phyloP scores from a whole-genome alignment of 1,140 invertebrate species.

The Lepidurus apus region DNA sequence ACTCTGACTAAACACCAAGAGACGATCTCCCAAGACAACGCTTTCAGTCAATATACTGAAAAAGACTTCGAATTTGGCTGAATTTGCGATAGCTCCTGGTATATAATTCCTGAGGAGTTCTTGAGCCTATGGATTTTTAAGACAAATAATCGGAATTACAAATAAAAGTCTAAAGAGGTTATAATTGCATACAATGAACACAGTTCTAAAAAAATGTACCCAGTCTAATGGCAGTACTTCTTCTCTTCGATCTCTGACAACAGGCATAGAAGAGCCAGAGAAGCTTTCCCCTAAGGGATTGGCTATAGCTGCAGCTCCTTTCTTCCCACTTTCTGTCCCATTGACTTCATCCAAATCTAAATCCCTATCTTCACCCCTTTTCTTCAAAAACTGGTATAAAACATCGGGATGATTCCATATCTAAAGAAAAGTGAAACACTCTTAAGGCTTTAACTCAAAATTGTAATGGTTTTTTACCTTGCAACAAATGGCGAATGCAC shows the following conservation, averaged over 20 bases:
- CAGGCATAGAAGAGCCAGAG: not conserved
- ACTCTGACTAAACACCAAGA: constrained; percentile 95
- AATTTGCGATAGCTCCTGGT: constrained; percentile 83
- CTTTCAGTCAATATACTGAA: constrained; percentile 90
- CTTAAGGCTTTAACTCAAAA: not conserved
- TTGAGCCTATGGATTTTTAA: constrained; percentile 56
- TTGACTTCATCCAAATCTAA: constrained; percentile 78
- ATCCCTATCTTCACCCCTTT: constrained; percentile 77
- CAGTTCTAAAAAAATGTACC: not conserved
- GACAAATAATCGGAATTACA: not conserved
- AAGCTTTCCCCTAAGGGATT: constrained; percentile 28
- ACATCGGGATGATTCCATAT: constrained; percentile 99
- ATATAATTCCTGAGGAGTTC: constrained; percentile 81
- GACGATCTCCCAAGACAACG: constrained; percentile 75
- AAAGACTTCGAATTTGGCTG: constrained; percentile 90
- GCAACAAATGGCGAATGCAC: constrained; percentile 96
- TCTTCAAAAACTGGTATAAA: constrained; percentile 82
- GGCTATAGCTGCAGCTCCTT: constrained; percentile 42
- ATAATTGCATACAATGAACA: not conserved
- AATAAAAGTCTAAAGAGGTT: constrained; percentile 24
- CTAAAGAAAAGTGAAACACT: constrained; percentile 45
- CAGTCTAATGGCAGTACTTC: not conserved
- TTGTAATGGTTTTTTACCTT: constrained; percentile 57
- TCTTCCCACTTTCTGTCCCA: constrained; percentile 45
- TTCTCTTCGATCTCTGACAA: constrained; percentile 9